Base-by-base conservation (phyloP, 2,888 invertebrate genomes). In the Carabus problematicus region DNA sequence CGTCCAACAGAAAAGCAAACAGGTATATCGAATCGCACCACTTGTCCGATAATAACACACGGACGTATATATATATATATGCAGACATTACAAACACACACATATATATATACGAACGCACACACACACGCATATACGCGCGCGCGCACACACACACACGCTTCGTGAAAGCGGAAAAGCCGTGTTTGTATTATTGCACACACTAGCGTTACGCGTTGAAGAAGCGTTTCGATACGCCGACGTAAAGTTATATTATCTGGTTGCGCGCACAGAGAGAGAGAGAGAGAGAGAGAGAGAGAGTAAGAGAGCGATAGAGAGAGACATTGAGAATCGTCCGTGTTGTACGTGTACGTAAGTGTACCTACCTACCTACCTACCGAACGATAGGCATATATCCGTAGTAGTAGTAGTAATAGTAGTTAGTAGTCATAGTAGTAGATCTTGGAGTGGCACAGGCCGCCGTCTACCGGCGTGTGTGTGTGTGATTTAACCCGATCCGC, bases 111-210 rank as follows among this genome's bases (percentile, higher is more conserved):
- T 18, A 49, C 8, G 18, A 12, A n/a, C 14, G 14, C 12, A 49
- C n/a, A 14, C 18, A 49, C 18, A 11, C 14, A 14, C 14, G 18
- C 8, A 49, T 14, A 49, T 14, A 49, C 49, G 3, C 49, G 14
- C 12, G 3, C 49, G 18, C 49, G 3, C 49, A 12, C 12, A 49
- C 49, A 49, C 12, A 47, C 47, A 47, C 47, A 47, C 8, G 42
- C 42, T 8, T 8, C 8, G 45, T 45, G n/a, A 45, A 45, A 16
- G 18, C 49, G 18, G 49, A 14, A 29, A 29, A 29, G 16, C 16
- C 49, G 49, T 18, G 49, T 49, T 18, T 49, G 16, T 3, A 49
- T 16, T 49, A 45, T 45, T 29, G 29, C 29, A 55, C 55, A 29
- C 55, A 39, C 55, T 55, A 29, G 14, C 45, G 14, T 11, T 12